Percentiles rank a stretch among this genome's conserved stretches.
phyloP scores from a whole-genome alignment of 2,113 vertebrate species.

The Anarhynchus alexandrinus region DNA sequence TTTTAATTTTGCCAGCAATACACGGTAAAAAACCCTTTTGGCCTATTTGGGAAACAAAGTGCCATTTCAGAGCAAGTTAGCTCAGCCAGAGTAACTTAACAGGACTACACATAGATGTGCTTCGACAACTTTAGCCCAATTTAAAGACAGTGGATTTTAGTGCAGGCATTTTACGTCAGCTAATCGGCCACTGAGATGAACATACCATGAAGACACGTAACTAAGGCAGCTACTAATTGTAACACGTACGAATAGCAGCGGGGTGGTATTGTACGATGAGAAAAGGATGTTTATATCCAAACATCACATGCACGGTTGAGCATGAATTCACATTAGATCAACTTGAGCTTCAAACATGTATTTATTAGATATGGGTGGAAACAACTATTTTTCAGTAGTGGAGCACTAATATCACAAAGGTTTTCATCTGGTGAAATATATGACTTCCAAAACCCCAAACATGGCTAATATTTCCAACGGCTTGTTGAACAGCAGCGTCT shows the following conservation, averaged over 20 bases:
- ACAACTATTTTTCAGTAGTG: background rate
- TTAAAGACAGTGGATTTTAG: background rate
- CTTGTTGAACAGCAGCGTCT: background rate
- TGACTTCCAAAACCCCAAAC: background rate
- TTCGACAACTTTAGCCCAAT: background rate
- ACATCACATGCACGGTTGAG: conserved; percentile 14
- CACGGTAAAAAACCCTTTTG: background rate
- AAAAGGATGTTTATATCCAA: conserved; percentile 41
- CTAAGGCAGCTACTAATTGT: too few relatives aligned
- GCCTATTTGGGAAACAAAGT: background rate
- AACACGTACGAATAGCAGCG: too few relatives aligned
- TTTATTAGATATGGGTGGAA: conserved; percentile 14
- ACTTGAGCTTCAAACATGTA: background rate
- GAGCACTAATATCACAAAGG: background rate
- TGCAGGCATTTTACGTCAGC: background rate
- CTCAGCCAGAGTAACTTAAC: background rate
- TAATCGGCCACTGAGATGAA: background rate
- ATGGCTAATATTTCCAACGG: background rate
- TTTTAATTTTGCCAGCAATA: background rate
- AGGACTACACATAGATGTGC: background rate
- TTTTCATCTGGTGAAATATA: background rate
- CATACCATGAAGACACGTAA: background rate
- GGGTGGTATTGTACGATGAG: background rate
- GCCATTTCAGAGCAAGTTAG: background rate
- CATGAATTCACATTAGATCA: conserved; percentile 27